Evolutionary conservation across 2,113 vertebrate species (phyloP), one percentile per base, ranked within the genome.

Genomic region (Chionomys nivalis): DNA sequence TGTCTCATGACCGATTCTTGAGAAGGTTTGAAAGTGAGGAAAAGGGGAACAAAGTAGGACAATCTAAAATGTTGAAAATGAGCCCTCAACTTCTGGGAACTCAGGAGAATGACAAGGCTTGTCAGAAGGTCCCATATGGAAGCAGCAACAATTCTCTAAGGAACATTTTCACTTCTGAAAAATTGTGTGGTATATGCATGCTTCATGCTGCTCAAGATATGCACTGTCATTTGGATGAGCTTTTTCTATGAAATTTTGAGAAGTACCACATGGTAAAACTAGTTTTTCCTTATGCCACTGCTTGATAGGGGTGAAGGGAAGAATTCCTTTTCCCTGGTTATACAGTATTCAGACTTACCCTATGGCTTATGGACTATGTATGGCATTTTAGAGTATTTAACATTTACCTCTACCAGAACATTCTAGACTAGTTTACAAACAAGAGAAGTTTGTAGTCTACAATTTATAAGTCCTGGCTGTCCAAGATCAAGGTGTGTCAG

Each of bases 221-320:
- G 12, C 68, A 76, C 1, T 66, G 44, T 88, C 63, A 31, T 97
- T 66, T 2, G 4, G 75, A 47, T 85, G 58, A 55, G 8, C 63
- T 36, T 63, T 77, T 26, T 86, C 8, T 70, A 79, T 33, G 36
- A 65, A 52, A 70, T 36, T 55, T 21, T 42, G 94, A 85, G 9
- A 68, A 85, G 70, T 70, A 72, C 16, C 39, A 26, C 44, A 39
- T 10, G 89, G 55, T 77, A 89, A 58, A 85, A 36, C 16, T 31
- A 11, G 65, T 91, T 96, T 65, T 95, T 91, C 36, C 12, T 96
- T 78, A 39, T 6, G 77, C 55, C 72, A 83, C 91, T 65, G 26
- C 83, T 68, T 12, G 39, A 5, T 42, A 23, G 0, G 5, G 6
- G 3, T 42, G 3, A 21, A 77, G 47, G 9, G 47, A 61, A 55